Base-by-base conservation (phyloP, 2,888 invertebrate species). In the Drosophila setosimentum region DNA sequence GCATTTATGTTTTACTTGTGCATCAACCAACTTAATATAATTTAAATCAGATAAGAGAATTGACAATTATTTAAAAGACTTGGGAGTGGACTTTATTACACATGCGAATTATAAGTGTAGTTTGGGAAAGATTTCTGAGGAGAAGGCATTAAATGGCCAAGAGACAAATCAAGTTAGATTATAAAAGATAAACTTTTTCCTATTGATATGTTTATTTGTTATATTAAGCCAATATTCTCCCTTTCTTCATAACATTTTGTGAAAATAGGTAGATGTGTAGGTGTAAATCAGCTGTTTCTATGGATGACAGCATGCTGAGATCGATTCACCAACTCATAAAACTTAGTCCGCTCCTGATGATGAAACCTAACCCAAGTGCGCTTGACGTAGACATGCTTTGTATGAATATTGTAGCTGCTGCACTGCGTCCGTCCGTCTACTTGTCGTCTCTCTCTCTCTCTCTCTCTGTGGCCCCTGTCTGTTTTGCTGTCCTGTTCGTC, bases 111-210 rank as follows among this genome's bases (percentile, higher is more conserved):
- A 24, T 24, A 7, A 4, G 13, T 0, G 21, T 7, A 16, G 24
- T 8, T 45, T 24, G 24, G 4, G 16, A 16, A 24, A 24, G 49
- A 80, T 78, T 89, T 90, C 90, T 77, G 83, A 76, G 83, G 81
- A 91, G 89, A 87, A 81, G 55, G 40, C 79, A 89, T 89, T 79
- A 84, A 91, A 82, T 71, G 55, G 67, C 68, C 69, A 73, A 87
- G 80, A 83, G 87, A 84, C 78, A 87, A 84, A 78, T 88, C 80
- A 82, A 88, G 89, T 77, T 24, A 8, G 16, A 16, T 8, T 45
- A 24, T 24, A 24, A 16, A 24, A 24, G 5, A 4, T 0, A 8
- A 45, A 45, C 3, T 2, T 4, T 13, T 24, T 45, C 7, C 10
- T 40, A n/a, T 18, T 37, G 2, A 0, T 3, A 4, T 10, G 18